Conservation (phyloP, 2,888 invertebrate genomes). For the Drosophila robusta region DNA sequence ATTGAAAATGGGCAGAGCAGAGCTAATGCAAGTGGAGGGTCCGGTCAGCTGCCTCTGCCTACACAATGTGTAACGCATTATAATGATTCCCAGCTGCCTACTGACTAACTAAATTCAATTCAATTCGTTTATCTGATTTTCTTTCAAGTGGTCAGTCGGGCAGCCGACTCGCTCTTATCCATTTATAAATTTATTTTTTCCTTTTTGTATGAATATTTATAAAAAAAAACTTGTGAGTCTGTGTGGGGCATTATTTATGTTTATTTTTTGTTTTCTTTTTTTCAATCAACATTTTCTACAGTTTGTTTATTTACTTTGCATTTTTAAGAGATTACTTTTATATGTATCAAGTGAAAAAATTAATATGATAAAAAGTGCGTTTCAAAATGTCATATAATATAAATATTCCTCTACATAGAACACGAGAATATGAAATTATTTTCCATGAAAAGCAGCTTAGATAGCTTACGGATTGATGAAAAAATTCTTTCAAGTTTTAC, state of each 20-base stretch:
- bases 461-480: not conserved
- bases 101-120: slow-evolving; percentile 54
- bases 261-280: slow-evolving; percentile 29
- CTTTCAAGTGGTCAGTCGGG: slow-evolving; percentile 60
- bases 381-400: slow-evolving; percentile 9
- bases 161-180: slow-evolving; percentile 22
- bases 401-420: not conserved
- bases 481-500: no score
- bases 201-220: slow-evolving; percentile 59
- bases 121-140: slow-evolving; percentile 72
- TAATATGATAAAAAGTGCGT: slow-evolving; percentile 24
- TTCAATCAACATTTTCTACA: slow-evolving; percentile 42
- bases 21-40: slow-evolving; percentile 1
- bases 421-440: not conserved
- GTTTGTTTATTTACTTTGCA: slow-evolving; percentile 38
- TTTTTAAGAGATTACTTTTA: slow-evolving; percentile 35
- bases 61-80: slow-evolving; percentile 70
- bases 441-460: not conserved
- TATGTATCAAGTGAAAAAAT: slow-evolving; percentile 26
- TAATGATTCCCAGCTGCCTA: slow-evolving; percentile 54
- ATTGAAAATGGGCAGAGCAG: slow-evolving; percentile 14
- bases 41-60: slow-evolving; percentile 41
- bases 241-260: slow-evolving; percentile 43
- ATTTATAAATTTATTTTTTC: slow-evolving; percentile 13
- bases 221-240: slow-evolving; percentile 21